A percentile compares a stretch with the other conserved stretches of the same genome.
phyloP scores from a whole-genome alignment of 2,797 vertebrate genomes.

The Sylvia borin region DNA sequence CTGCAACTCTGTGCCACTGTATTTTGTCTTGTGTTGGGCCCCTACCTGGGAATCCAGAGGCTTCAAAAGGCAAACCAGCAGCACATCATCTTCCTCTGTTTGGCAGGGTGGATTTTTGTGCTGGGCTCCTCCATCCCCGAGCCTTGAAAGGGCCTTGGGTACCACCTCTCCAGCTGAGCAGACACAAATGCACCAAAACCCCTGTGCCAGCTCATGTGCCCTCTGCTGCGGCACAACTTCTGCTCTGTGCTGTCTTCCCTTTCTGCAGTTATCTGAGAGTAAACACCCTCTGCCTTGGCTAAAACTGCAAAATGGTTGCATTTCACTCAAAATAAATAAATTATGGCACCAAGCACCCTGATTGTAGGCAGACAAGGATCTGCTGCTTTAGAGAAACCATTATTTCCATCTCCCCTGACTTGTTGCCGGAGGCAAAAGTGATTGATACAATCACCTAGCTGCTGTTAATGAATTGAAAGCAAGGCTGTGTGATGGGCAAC shows the following conservation, averaged over 20 bases:
- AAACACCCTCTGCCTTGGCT: not conserved
- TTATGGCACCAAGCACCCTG: not conserved
- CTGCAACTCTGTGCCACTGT: not conserved
- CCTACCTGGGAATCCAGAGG: not conserved
- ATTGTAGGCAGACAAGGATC: not conserved
- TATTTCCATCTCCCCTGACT: not conserved
- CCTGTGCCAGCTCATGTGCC: not conserved
- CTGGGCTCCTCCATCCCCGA: not conserved
- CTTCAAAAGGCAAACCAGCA: not conserved
- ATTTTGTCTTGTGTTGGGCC: not conserved
- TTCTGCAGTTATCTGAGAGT: not conserved
- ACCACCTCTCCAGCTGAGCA: not conserved
- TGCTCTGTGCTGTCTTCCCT: not conserved
- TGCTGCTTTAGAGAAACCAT: not conserved
- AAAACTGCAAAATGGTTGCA: not conserved
- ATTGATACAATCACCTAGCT: not conserved
- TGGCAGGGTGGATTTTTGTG: not conserved
- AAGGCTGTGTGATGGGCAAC: not conserved
- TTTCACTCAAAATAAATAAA: not conserved
- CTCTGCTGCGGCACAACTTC: not conserved
- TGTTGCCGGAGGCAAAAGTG: not conserved
- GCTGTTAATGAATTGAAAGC: not conserved
- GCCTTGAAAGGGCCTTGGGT: rapidly evolving
- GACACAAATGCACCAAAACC: not conserved
- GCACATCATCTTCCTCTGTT: not conserved